These are phyloP conservation scores for Pardosa pseudoannulata DNA, from an alignment of 2,888 invertebrate genomes.

Conservation along the genomic window DNA sequence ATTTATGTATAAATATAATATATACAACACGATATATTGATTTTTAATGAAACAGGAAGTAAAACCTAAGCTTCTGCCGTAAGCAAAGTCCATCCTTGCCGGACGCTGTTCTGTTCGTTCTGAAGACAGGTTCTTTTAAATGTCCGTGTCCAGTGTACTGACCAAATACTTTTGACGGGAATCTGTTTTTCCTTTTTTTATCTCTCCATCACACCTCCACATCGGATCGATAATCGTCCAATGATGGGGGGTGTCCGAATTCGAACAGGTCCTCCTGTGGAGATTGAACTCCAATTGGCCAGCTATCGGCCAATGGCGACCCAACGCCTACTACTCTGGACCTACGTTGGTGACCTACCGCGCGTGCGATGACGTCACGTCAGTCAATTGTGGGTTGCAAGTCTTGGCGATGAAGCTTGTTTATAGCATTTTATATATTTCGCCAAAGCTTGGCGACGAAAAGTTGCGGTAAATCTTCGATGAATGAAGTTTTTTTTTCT, in stretches of 20 bases:
- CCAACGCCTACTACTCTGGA: slow-evolving; percentile 64
- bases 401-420: slow-evolving; percentile 41
- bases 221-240: slow-evolving; percentile 55
- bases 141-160: slow-evolving; percentile 39
- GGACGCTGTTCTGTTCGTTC: too few species aligned
- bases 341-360: slow-evolving; percentile 68
- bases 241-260: slow-evolving; percentile 51
- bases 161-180: slow-evolving; percentile 14
- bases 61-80: too few species aligned
- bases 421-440: neutral
- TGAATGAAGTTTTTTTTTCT: too few species aligned
- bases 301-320: slow-evolving; percentile 62
- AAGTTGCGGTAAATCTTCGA: too few species aligned
- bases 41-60: too few species aligned
- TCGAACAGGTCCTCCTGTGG: slow-evolving; percentile 32
- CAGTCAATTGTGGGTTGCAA: slow-evolving; percentile 4
- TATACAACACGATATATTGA: too few species aligned
- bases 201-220: slow-evolving; percentile 30
- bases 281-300: slow-evolving; percentile 54
- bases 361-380: slow-evolving; percentile 68
- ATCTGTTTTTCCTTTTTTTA: neutral
- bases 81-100: too few species aligned
- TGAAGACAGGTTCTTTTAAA: neutral
- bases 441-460: neutral
- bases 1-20: too few species aligned